Evolutionary conservation across 2,888 invertebrate species (phyloP).

Genomic region (Sicus ferrugineus): DNA sequence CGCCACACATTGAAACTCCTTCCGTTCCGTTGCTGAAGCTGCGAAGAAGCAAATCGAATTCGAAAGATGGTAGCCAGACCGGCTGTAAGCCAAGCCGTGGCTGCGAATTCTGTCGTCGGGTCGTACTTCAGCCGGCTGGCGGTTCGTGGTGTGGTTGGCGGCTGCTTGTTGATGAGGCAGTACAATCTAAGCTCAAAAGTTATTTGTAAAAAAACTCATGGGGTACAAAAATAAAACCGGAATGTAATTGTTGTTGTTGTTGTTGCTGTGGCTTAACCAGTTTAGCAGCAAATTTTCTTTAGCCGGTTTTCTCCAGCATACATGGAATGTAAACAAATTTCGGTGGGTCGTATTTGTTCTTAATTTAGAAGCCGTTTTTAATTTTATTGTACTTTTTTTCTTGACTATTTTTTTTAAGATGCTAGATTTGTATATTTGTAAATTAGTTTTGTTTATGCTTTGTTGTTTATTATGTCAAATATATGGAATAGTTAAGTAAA

Average conservation of each 20-base stretch:
- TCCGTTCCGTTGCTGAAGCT: too few species aligned
- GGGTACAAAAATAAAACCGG: neutral
- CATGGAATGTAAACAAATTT: too few species aligned
- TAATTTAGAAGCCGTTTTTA: neutral
- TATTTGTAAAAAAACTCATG: too few species aligned
- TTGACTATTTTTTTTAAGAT: too few species aligned
- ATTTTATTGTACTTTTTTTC: neutral
- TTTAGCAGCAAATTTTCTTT: slow-evolving; percentile 16
- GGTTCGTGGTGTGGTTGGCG: neutral
- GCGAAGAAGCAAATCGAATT: neutral
- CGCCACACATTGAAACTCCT: neutral
- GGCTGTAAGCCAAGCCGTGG: too few species aligned
- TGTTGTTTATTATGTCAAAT: neutral
- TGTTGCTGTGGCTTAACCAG: neutral
- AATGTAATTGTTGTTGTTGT: neutral
- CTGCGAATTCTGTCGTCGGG: neutral
- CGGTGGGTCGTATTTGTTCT: neutral
- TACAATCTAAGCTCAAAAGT: too few species aligned
- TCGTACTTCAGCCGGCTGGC: too few species aligned
- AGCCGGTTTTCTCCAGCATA: slow-evolving; percentile 16
- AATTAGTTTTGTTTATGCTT: neutral
- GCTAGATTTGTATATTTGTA: neutral
- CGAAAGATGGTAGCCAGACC: neutral
- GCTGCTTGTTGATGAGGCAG: too few species aligned
- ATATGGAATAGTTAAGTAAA: neutral